Conservation (phyloP, 1,140 invertebrate species). For the Drosophila athabasca region DNA sequence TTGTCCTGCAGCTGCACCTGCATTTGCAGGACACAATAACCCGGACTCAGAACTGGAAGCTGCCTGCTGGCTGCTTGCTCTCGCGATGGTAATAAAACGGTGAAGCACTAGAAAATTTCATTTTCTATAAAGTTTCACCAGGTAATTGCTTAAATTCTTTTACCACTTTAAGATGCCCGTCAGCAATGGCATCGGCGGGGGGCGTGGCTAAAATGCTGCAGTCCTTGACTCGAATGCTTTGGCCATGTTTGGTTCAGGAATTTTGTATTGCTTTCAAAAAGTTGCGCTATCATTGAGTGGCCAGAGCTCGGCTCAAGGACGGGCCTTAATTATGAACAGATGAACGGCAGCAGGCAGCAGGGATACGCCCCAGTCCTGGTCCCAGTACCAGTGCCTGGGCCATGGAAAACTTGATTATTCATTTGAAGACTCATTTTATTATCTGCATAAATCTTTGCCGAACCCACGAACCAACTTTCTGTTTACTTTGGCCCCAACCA, state of each 20-base stretch:
- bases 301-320: conserved; percentile 50
- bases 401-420: conserved; percentile 72
- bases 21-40: conserved; percentile 43
- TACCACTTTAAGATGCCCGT: conserved; percentile 17
- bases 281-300: conserved; percentile 46
- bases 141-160: conserved; percentile 31
- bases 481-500: conserved; percentile 54
- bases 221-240: conserved; percentile 63
- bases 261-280: conserved; percentile 51
- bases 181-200: too few relatives aligned
- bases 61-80: too few relatives aligned
- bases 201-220: conserved; percentile 23
- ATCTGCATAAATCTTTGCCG: conserved; percentile 77
- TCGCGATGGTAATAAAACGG: conserved; percentile 41
- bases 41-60: neutral
- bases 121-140: conserved; percentile 36
- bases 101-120: conserved; percentile 48
- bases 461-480: conserved; percentile 60
- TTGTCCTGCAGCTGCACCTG: conserved; percentile 41
- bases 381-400: neutral
- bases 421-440: conserved; percentile 80
- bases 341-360: conserved; percentile 20
- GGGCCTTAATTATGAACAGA: conserved; percentile 64
- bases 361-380: too few relatives aligned
- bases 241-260: conserved; percentile 11